A percentile compares a stretch with the other conserved stretches of the same genome.
These are phyloP conservation scores for Chionodraco myersi DNA, from an alignment of 2,113 vertebrate genomes.

Conservation along the genomic window DNA sequence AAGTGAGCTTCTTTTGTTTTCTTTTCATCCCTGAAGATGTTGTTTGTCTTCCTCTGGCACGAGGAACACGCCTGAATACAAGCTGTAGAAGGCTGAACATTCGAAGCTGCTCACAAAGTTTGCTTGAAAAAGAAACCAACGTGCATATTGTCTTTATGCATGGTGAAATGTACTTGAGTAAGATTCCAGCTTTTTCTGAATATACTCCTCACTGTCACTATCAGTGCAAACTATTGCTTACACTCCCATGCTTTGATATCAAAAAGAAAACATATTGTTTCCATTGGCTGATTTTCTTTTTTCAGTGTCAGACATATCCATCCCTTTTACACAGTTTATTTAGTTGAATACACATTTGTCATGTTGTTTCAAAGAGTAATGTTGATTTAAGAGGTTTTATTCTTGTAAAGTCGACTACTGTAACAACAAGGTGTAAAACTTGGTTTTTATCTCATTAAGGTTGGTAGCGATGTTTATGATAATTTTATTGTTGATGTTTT, in stretches of 20 bases:
- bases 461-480: too few relatives aligned
- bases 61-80: not conserved
- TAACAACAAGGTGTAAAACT: not conserved
- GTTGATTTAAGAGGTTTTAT: not conserved
- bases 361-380: not conserved
- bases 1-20: slow-evolving; percentile 6
- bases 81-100: not conserved
- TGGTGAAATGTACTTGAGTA: too few relatives aligned
- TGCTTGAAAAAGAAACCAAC: too few relatives aligned
- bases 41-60: slow-evolving; percentile 1
- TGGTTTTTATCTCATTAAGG: too few relatives aligned
- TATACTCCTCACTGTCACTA: not conserved
- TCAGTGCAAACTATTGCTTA: not conserved
- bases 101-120: not conserved
- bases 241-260: too few relatives aligned
- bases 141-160: too few relatives aligned
- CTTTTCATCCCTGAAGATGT: slow-evolving; percentile 7
- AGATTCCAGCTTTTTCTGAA: too few relatives aligned
- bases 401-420: not conserved
- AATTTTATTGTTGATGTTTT: too few relatives aligned
- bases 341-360: not conserved
- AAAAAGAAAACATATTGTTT: too few relatives aligned
- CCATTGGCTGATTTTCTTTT: too few relatives aligned
- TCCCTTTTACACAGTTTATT: not conserved
- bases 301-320: not conserved